These are phyloP conservation scores for Neoitamus cyanurus DNA, from an alignment of 2,888 invertebrate species.

Conservation along the genomic window DNA sequence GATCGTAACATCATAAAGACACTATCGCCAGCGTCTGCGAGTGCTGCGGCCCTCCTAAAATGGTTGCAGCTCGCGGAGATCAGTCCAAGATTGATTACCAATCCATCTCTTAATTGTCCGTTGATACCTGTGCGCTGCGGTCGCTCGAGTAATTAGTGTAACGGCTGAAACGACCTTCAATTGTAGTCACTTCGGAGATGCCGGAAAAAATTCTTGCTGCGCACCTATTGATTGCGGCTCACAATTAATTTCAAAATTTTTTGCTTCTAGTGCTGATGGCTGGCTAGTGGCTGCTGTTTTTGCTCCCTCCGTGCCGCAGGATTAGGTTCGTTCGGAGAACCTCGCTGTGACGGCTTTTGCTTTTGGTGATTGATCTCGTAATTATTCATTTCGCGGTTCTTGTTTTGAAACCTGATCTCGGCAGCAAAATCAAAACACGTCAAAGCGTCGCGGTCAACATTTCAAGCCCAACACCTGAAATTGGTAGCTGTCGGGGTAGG, in stretches of 20 bases:
- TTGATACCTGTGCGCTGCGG: conserved; percentile 10
- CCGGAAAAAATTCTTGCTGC: background rate
- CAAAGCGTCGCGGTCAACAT: background rate
- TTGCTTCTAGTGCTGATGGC: background rate
- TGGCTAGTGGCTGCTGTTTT: background rate
- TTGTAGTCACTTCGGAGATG: background rate
- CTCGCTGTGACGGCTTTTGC: background rate
- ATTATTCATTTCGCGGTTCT: conserved; percentile 23
- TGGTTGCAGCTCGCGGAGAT: background rate
- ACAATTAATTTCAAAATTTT: conserved; percentile 8
- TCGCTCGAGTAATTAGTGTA: conserved; percentile 28
- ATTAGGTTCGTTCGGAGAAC: background rate
- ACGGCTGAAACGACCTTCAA: conserved; percentile 26
- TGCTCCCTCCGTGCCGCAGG: background rate
- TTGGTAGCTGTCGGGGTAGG: background rate
- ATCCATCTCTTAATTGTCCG: conserved; percentile 36
- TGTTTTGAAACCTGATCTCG: conserved; percentile 36
- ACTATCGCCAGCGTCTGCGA: conserved; percentile 2
- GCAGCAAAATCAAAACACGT: conserved; percentile 23
- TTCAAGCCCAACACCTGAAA: background rate
- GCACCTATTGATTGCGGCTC: conserved; percentile 31
- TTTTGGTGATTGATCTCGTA: conserved; percentile 42
- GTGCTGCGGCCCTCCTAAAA: conserved; percentile 13
- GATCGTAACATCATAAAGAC: conserved; percentile 25
- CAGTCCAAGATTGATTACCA: conserved; percentile 4